Percentiles rank a stretch among this genome's conserved stretches.
Evolutionary conservation across 2,113 vertebrate genomes (phyloP).

Genomic region (Tenebrosternarchus preto): DNA sequence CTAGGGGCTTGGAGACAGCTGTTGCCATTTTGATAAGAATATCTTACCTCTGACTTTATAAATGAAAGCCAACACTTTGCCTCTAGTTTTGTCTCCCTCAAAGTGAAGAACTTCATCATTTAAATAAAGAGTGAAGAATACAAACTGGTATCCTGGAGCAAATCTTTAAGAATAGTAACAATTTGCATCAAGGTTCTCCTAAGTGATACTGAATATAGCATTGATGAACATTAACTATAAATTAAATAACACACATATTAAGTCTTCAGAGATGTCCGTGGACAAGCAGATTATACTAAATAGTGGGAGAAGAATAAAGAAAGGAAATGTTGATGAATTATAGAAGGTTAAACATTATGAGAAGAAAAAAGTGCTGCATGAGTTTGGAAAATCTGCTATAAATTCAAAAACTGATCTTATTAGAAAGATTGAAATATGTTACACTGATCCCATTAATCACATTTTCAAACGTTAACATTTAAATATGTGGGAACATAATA

Average conservation of each 20-base stretch:
- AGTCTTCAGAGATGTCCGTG: no score
- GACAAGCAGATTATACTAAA: no score
- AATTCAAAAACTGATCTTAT: background rate
- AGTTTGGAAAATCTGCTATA: background rate
- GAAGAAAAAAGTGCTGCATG: no score
- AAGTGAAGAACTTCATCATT: background rate
- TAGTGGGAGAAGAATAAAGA: no score
- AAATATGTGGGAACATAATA: constrained; percentile 35
- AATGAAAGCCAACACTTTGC: background rate
- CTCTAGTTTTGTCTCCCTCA: background rate
- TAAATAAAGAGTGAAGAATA: background rate
- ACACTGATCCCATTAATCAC: constrained; percentile 8
- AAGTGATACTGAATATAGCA: no score
- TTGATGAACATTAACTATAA: no score
- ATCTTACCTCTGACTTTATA: background rate
- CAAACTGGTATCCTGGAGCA: background rate
- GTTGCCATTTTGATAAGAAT: background rate
- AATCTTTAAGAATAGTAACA: no score
- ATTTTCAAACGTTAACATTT: constrained; percentile 26
- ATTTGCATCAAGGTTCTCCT: background rate
- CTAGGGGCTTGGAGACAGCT: background rate
- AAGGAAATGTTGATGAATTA: no score
- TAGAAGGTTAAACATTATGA: no score
- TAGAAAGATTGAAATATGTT: background rate
- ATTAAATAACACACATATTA: no score